Conservation (phyloP, 2,888 invertebrate genomes). For the Podotricha telesiphe region DNA sequence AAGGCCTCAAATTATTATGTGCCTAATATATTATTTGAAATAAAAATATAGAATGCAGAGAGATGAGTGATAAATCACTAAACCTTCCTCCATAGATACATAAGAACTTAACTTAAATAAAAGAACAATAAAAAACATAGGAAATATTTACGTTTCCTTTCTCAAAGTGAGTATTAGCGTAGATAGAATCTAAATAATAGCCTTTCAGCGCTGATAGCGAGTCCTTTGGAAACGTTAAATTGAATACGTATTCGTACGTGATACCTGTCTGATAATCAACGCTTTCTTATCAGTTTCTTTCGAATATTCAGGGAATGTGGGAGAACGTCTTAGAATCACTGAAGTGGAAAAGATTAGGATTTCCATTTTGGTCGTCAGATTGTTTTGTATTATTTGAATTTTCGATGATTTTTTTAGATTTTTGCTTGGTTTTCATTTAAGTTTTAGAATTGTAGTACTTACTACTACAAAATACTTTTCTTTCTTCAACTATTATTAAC, state of each 20-base stretch:
- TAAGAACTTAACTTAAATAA: neutral
- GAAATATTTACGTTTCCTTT: neutral
- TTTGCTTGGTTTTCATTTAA: neutral
- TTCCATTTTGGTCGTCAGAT: neutral
- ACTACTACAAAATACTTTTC: too few species aligned
- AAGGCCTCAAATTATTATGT: too few species aligned
- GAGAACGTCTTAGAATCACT: neutral
- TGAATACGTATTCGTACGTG: conserved; percentile 36
- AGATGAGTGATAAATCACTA: too few species aligned
- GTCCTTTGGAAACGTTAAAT: conserved; percentile 35
- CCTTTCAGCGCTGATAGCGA: conserved; percentile 30
- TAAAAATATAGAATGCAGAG: too few species aligned
- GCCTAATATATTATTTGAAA: too few species aligned
- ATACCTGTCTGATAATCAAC: conserved; percentile 33
- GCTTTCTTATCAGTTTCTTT: conserved; percentile 30
- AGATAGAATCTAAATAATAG: conserved; percentile 37
- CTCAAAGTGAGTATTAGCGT: conserved; percentile 23
- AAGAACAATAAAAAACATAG: too few species aligned
- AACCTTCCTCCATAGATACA: too few species aligned
- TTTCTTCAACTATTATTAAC: too few species aligned
- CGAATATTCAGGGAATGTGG: conserved; percentile 7
- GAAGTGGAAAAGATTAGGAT: neutral
- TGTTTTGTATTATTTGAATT: neutral
- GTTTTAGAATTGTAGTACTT: too few species aligned
- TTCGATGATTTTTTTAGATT: neutral